Percentiles rank a stretch among this genome's conserved stretches.
phyloP scores from a whole-genome alignment of 2,797 vertebrate species.

The Ctenopoma kingsleyae region DNA sequence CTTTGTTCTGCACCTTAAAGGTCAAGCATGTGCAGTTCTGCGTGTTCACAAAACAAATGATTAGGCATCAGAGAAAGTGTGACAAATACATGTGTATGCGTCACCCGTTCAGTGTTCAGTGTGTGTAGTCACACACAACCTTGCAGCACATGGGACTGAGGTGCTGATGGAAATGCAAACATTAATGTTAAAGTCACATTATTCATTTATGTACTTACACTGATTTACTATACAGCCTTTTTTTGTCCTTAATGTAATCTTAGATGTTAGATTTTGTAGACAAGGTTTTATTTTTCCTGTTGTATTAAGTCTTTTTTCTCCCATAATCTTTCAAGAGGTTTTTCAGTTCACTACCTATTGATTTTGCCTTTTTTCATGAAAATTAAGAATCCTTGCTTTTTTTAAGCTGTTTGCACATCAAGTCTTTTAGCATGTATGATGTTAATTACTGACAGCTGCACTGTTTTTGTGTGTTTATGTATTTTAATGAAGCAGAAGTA shows the following conservation, averaged over 20 bases:
- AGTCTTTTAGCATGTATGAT: background rate
- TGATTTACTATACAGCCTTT: background rate
- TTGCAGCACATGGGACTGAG: constrained; percentile 3
- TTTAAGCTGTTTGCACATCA: background rate
- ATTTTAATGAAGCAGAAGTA: constrained; percentile 89
- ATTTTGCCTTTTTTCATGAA: background rate
- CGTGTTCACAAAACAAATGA: constrained; percentile 15
- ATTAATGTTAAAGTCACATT: background rate
- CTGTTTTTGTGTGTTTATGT: constrained; percentile 27
- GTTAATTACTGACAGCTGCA: constrained; percentile 4
- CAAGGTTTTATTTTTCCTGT: background rate
- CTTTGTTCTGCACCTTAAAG: constrained; percentile 24
- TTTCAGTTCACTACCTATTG: background rate
- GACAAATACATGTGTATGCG: constrained; percentile 6
- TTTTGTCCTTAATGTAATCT: constrained; percentile 3
- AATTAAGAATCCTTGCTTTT: background rate
- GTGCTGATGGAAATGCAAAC: background rate
- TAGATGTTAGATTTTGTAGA: constrained; percentile 2
- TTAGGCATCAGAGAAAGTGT: background rate
- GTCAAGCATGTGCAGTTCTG: background rate
- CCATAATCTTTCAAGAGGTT: background rate
- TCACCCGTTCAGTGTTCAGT: constrained; percentile 7
- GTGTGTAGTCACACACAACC: background rate
- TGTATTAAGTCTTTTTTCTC: constrained; percentile 2
- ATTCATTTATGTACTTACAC: too few species aligned